Percentiles rank a stretch among this genome's conserved stretches.
Evolutionary conservation across 2,797 vertebrate genomes (phyloP).

Genomic region (Orientallactaga sibirica): DNA sequence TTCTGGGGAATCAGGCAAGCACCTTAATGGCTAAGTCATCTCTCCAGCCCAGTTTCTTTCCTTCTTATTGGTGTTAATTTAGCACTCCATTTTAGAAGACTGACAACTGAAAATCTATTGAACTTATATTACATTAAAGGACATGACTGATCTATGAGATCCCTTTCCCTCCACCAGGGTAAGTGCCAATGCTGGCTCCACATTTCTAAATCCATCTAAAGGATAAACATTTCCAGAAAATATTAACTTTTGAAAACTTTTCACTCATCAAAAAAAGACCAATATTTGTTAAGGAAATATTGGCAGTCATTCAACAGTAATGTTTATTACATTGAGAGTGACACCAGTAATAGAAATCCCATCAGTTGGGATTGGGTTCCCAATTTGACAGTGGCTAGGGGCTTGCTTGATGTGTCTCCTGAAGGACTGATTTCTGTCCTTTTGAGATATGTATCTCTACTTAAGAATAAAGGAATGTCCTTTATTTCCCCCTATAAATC

Average conservation of each 20-base stretch:
- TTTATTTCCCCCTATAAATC: background rate
- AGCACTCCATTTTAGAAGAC: background rate
- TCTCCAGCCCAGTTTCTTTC: background rate
- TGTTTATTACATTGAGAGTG: background rate
- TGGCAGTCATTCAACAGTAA: background rate
- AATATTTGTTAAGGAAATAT: background rate
- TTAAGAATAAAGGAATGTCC: background rate
- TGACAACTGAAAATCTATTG: constrained; percentile 18
- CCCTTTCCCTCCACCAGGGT: background rate
- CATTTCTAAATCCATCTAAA: background rate
- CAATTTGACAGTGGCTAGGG: background rate
- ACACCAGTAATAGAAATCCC: background rate
- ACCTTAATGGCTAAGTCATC: too few relatives aligned
- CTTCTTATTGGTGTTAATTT: background rate
- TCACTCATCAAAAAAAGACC: constrained; percentile 15
- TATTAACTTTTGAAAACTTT: background rate
- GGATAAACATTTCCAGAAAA: constrained; percentile 12
- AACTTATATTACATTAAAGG: background rate
- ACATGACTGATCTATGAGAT: background rate
- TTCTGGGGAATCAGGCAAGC: too few relatives aligned
- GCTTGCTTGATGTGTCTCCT: background rate
- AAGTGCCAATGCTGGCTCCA: background rate
- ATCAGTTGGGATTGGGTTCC: background rate
- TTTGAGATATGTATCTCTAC: background rate
- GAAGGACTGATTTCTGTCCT: background rate